Evolutionary conservation across 2,113 vertebrate genomes (phyloP), one percentile per base, ranked within the genome.

Genomic region (Prinia subflava): DNA sequence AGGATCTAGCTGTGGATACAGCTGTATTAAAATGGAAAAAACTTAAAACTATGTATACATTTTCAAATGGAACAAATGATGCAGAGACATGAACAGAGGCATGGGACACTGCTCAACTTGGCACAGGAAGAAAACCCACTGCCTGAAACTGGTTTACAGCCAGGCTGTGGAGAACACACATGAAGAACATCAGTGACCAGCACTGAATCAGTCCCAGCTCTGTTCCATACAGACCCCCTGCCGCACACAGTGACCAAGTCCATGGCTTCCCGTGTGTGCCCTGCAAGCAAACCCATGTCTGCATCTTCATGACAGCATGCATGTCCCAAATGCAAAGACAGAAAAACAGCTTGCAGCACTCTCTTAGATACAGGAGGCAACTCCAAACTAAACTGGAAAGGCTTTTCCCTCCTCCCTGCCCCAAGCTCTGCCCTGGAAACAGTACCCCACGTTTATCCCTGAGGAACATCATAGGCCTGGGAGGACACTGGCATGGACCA

Each of bases 11-110:
- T 77, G 20, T 70, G 55, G 39, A 85, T 49, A 49, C 18, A 35
- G 50, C 20, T 74, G 52, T 20, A 80, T 78, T 90, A 89, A 93
- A 92, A 89, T 27, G 33, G 80, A 94, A 94, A 77, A 64, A 95
- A 57, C 10, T 57, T 39, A 21, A 52, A 86, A 44, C 59, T 44
- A 7, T 17, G 31, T 44, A 44, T 64, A 30, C 0, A 1, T 76
- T 88, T 94, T 80, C 16, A 75, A 56, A 15, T 27, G 42, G 68
- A 94, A 80, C 50, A 95, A 93, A 42, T 57, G 9, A 89, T 64
- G 28, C 9, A 6, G 37, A 78, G 18, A 89, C 31, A 74, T 3
- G 23, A 57, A 46, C 41, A 65, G 42, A 92, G 18, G 11, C 28
- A 2, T 35, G 31, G 24, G 59, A 94, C 71, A 57, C 28, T 5